These are phyloP conservation scores for Apostichopus californicus DNA, from an alignment of 35 echinoderm and acorn worm species.

Conservation along the genomic window DNA sequence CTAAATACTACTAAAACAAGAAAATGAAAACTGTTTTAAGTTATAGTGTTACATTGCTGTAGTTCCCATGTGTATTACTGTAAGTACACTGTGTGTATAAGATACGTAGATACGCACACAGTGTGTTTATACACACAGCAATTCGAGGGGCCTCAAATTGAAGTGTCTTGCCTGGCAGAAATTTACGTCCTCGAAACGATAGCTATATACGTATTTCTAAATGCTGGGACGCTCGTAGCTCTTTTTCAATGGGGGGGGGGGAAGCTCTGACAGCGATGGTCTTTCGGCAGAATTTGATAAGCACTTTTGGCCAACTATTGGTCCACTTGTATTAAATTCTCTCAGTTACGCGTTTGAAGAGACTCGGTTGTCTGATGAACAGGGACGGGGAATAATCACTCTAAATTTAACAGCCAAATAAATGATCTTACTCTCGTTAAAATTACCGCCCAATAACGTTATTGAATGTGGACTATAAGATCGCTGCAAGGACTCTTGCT, in stretches of 20 bases:
- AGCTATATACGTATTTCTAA: background rate
- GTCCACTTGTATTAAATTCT: background rate
- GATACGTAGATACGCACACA: too few species aligned
- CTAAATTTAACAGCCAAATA: constrained; percentile 4
- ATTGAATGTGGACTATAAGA: constrained; percentile 42
- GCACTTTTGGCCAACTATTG: constrained; percentile 20
- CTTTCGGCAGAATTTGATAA: background rate
- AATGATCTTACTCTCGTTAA: background rate
- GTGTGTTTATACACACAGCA: too few species aligned
- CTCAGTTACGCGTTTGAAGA: background rate
- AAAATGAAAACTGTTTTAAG: too few species aligned
- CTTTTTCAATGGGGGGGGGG: background rate
- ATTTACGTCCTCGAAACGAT: too few species aligned
- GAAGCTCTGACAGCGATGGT: background rate
- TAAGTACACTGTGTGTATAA: too few species aligned
- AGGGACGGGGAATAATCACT: constrained; percentile 5
- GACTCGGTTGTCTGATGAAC: background rate
- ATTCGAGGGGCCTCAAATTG: too few species aligned
- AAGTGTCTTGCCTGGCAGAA: too few species aligned
- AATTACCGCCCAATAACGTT: constrained; percentile 30
- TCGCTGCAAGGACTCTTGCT: constrained; percentile 1
- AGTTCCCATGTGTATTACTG: too few species aligned
- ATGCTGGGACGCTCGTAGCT: background rate
- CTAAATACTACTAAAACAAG: too few species aligned
- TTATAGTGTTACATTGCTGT: too few species aligned